A percentile compares a stretch with the other conserved stretches of the same genome.
These are phyloP conservation scores for Axis porcinus DNA, from an alignment of 2,113 vertebrate genomes.

Conservation along the genomic window DNA sequence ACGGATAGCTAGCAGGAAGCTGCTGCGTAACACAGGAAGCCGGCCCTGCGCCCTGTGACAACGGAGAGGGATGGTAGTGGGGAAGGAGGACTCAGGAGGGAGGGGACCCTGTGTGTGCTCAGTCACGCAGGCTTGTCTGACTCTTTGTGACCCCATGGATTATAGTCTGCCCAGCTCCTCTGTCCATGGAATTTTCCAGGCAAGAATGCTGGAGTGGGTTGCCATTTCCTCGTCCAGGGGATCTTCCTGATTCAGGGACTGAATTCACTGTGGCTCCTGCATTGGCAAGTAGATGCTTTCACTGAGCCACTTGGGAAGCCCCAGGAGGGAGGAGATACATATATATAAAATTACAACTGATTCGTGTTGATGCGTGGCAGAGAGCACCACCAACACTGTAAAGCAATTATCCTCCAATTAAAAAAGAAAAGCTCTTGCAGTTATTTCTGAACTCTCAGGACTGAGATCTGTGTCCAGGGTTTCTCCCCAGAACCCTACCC, in stretches of 20 bases:
- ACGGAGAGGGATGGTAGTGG: not conserved
- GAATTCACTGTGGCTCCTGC: not conserved
- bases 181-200: not conserved
- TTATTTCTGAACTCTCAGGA: not conserved
- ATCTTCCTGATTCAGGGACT: not conserved
- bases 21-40: not conserved
- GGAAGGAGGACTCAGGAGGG: not conserved
- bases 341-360: not conserved
- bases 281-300: not conserved
- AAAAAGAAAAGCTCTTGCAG: not conserved
- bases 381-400: not conserved
- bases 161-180: not conserved
- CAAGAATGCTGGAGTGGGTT: not conserved
- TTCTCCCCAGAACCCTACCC: not conserved
- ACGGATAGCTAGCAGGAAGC: not conserved
- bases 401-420: not conserved
- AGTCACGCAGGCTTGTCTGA: not conserved
- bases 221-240: not conserved
- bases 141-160: not conserved
- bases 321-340: not conserved
- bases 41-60: not conserved
- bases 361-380: not conserved
- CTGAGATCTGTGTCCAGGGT: not conserved
- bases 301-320: not conserved
- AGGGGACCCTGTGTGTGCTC: not conserved